A percentile compares a stretch with the other conserved stretches of the same genome.
These are phyloP conservation scores for Melanotaenia duboulayi DNA, from an alignment of 2,113 vertebrate genomes.

Conservation along the genomic window DNA sequence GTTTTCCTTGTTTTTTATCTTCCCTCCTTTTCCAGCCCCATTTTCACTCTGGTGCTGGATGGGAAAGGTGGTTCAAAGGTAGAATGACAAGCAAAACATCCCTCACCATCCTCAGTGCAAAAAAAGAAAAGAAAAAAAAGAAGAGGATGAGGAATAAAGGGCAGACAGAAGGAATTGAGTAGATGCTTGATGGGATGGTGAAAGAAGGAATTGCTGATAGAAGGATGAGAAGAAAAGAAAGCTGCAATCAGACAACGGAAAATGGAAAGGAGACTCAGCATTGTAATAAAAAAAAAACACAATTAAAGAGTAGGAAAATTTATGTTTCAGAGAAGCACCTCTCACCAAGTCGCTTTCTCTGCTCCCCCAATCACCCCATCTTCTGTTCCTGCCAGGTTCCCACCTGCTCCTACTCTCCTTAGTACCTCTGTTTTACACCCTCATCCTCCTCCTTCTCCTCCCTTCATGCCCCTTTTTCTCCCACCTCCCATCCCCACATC, in stretches of 20 bases:
- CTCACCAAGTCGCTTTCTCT: slow-evolving; percentile 41
- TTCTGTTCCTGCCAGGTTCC: slow-evolving; percentile 84
- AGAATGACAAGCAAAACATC: slow-evolving; percentile 90
- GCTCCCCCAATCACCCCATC: slow-evolving; percentile 37
- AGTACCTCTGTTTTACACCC: slow-evolving; percentile 1
- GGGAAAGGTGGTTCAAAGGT: slow-evolving; percentile 87
- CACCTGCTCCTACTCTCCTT: slow-evolving; percentile 74
- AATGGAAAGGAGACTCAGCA: slow-evolving; percentile 22
- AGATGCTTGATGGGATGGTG: slow-evolving; percentile 42
- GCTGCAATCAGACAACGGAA: slow-evolving; percentile 30
- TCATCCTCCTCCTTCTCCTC: slow-evolving; percentile 6
- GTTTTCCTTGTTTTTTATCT: slow-evolving; percentile 20
- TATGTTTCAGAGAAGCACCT: slow-evolving; percentile 48
- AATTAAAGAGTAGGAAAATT: slow-evolving; percentile 44
- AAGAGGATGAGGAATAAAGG: slow-evolving; percentile 59
- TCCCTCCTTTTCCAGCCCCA: slow-evolving; percentile 28
- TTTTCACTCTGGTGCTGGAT: slow-evolving; percentile 48
- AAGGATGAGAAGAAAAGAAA: slow-evolving; percentile 36
- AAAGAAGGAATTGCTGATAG: slow-evolving; percentile 40
- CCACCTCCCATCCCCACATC: slow-evolving; percentile 55
- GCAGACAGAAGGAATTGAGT: slow-evolving; percentile 46
- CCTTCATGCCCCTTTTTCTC: slow-evolving; percentile 56
- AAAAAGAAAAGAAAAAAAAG: slow-evolving; percentile 46
- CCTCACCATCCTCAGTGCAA: slow-evolving; percentile 82
- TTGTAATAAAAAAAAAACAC: slow-evolving; percentile 18